phyloP scores from a whole-genome alignment of 2,888 invertebrate genomes.

The Incurvaria masculella region DNA sequence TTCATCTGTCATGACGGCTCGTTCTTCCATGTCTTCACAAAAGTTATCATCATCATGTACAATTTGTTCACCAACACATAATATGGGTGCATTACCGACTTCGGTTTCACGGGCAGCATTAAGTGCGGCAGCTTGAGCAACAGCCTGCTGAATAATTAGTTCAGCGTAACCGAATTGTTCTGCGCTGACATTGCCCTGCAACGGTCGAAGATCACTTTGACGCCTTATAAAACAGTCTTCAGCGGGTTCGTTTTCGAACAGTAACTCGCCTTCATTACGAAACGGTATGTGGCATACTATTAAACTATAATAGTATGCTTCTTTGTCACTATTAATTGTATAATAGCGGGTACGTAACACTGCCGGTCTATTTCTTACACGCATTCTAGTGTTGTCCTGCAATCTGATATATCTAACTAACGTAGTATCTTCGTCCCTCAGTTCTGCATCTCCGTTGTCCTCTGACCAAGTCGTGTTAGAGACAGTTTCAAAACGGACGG shows the following conservation, averaged over 20 bases:
- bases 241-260: conserved; percentile 17
- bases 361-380: conserved; percentile 20
- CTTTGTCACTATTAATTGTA: conserved; percentile 18
- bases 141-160: conserved; percentile 18
- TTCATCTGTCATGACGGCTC: conserved; percentile 14
- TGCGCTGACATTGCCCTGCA: conserved; percentile 12
- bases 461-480: conserved; percentile 15
- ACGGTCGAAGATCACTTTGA: conserved; percentile 15
- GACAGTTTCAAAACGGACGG: conserved; percentile 19
- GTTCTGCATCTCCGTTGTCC: conserved; percentile 17
- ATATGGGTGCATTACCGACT: conserved; percentile 4
- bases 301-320: conserved; percentile 9
- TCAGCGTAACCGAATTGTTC: conserved; percentile 18
- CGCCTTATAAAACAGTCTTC: conserved; percentile 17
- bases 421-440: conserved; percentile 14
- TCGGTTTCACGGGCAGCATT: conserved; percentile 12
- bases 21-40: conserved; percentile 12
- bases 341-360: conserved; percentile 22
- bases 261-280: conserved; percentile 16
- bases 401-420: conserved; percentile 15
- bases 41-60: conserved; percentile 11
- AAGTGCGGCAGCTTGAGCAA: conserved; percentile 16
- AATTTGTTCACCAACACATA: conserved; percentile 12
- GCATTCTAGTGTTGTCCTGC: conserved; percentile 19
- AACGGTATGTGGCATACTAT: conserved; percentile 21